These are phyloP conservation scores for Acleris holmiana DNA, from an alignment of 2,888 invertebrate genomes.

Conservation along the genomic window DNA sequence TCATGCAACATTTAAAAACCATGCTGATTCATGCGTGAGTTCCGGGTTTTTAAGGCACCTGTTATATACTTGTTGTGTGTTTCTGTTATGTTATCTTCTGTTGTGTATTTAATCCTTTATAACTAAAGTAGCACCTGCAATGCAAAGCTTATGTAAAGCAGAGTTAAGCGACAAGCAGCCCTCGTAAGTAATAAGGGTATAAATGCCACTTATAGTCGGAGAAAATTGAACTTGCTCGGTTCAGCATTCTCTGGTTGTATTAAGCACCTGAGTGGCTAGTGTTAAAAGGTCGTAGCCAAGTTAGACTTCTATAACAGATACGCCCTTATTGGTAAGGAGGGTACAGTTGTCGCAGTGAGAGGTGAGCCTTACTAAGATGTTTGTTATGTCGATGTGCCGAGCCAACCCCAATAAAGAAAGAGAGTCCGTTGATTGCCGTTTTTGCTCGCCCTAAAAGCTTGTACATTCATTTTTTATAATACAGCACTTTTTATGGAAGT, in stretches of 20 bases:
- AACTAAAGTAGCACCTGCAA: slow-evolving; percentile 44
- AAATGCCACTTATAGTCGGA: background rate
- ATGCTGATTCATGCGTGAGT: slow-evolving; percentile 31
- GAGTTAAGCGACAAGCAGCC: slow-evolving; percentile 51
- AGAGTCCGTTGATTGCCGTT: no score
- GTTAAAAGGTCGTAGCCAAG: background rate
- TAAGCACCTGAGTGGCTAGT: background rate
- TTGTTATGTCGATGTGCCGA: no score
- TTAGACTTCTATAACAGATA: background rate
- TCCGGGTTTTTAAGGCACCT: slow-evolving; percentile 36
- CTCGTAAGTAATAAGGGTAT: background rate
- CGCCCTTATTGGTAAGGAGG: background rate
- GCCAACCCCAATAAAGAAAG: no score
- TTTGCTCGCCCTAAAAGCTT: no score
- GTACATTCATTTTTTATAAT: no score
- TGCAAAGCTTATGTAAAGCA: slow-evolving; percentile 44
- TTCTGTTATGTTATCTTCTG: slow-evolving; percentile 43
- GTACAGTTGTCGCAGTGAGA: slow-evolving; percentile 1
- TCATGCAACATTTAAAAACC: slow-evolving; percentile 19
- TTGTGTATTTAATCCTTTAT: slow-evolving; percentile 42
- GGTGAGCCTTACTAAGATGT: background rate
- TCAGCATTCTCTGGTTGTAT: background rate
- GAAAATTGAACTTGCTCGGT: background rate
- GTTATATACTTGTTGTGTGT: slow-evolving; percentile 45
- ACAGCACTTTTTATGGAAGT: no score